Evolutionary conservation across 37 sponge, comb jelly and placozoan genomes (phyloP).

Genomic region (Geodia barretti): DNA sequence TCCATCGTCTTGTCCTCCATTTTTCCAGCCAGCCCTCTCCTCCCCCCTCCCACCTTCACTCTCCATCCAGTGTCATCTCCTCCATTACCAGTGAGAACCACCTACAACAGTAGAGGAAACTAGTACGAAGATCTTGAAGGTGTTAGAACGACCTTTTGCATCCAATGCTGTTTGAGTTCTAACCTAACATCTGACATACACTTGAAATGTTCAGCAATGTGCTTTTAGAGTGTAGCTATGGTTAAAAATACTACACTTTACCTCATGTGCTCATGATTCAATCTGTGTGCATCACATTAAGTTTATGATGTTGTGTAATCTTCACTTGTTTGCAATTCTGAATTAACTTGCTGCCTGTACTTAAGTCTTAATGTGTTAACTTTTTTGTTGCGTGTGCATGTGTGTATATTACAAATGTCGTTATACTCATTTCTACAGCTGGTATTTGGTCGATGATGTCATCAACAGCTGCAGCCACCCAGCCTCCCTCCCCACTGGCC

Average conservation of each 20-base stretch:
- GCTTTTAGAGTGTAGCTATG: background rate
- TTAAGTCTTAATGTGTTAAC: no score
- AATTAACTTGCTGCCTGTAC: no score
- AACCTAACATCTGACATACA: no score
- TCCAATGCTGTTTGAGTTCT: no score
- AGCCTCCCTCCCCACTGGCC: constrained; percentile 63
- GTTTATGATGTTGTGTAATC: no score
- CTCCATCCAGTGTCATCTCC: constrained; percentile 51
- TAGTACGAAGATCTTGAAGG: background rate
- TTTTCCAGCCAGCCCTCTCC: constrained; percentile 50
- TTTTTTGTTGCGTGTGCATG: no score
- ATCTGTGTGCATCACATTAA: no score
- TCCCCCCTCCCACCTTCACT: constrained; percentile 64
- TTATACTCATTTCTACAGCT: constrained; percentile 65
- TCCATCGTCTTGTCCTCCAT: constrained; percentile 54
- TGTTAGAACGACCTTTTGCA: no score
- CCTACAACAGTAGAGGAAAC: constrained; percentile 1
- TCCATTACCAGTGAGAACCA: constrained; percentile 62
- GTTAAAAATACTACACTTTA: background rate
- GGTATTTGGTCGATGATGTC: constrained; percentile 76
- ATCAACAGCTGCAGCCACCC: background rate
- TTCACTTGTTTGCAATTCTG: no score
- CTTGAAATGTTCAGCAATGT: background rate
- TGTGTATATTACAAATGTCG: no score
- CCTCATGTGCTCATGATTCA: no score